Evolutionary conservation across 1,140 invertebrate genomes (phyloP).

Genomic region (Drosophila arizonae): DNA sequence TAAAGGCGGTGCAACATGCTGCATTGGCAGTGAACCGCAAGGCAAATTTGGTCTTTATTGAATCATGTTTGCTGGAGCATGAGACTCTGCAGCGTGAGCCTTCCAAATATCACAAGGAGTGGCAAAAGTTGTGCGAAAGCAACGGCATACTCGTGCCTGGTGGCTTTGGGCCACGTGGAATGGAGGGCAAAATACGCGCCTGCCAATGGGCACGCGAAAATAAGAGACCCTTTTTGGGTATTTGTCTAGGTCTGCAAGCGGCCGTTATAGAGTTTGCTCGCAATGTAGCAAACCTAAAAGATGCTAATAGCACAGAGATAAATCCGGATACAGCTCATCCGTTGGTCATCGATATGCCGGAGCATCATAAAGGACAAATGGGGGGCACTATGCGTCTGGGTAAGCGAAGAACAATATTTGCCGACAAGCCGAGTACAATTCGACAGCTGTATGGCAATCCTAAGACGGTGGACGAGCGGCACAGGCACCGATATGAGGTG

Average conservation of each 20-base stretch:
- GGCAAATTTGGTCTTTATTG: constrained; percentile 94
- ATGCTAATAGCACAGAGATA: constrained; percentile 95
- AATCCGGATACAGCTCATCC: constrained; percentile 88
- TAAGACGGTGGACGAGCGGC: constrained; percentile 95
- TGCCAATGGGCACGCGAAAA: constrained; percentile 96
- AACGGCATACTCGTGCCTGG: constrained; percentile 98
- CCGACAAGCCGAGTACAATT: constrained; percentile 84
- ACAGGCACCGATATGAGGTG: constrained; percentile 97
- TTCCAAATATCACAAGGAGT: constrained; percentile 95
- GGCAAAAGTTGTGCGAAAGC: constrained; percentile 94
- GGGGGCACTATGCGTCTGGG: constrained; percentile 99
- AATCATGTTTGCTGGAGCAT: constrained; percentile 94
- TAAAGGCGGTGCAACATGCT: constrained; percentile 97
- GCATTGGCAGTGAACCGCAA: constrained; percentile 92
- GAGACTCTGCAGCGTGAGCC: constrained; percentile 89
- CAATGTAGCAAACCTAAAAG: constrained; percentile 90
- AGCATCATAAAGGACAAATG: constrained; percentile 95
- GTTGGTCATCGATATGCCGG: constrained; percentile 99
- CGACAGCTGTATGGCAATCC: constrained; percentile 92
- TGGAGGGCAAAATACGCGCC: constrained; percentile 98
- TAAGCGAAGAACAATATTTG: constrained; percentile 93
- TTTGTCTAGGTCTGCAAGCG: constrained; percentile 98
- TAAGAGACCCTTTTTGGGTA: constrained; percentile 95
- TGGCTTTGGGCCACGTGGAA: constrained; percentile 97
- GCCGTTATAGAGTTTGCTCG: constrained; percentile 98